Percentiles rank a stretch among this genome's conserved stretches.
Conservation (phyloP, 1,140 invertebrate species). For the Mizuhopecten yessoensis region DNA sequence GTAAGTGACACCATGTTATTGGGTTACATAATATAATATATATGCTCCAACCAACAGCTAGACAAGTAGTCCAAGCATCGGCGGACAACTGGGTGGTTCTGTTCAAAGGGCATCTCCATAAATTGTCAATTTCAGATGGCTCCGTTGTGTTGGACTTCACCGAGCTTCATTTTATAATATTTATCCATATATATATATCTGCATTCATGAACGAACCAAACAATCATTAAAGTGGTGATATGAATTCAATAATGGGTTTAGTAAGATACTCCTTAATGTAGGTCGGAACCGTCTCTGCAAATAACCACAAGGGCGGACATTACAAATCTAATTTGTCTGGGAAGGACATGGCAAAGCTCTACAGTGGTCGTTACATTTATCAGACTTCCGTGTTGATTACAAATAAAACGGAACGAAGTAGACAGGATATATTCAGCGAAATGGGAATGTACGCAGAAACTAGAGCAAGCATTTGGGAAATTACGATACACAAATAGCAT, state of each 20-base stretch:
- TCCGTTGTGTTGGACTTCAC: too few species aligned
- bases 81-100: too few species aligned
- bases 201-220: not conserved
- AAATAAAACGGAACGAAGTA: constrained; percentile 25
- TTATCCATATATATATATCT: too few species aligned
- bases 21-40: too few species aligned
- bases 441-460: not conserved
- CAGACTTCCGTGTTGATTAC: constrained; percentile 32
- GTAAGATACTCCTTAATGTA: not conserved
- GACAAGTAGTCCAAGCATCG: too few species aligned
- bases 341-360: constrained; percentile 27
- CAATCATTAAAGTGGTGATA: not conserved
- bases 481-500: not conserved
- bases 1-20: too few species aligned
- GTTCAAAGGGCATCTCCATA: too few species aligned
- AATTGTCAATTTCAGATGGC: too few species aligned
- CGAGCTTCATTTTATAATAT: too few species aligned
- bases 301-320: not conserved
- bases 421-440: not conserved
- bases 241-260: not conserved
- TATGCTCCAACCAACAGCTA: too few species aligned
- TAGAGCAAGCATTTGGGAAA: not conserved
- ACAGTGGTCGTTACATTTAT: constrained; percentile 38
- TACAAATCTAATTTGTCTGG: constrained; percentile 14
- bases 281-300: not conserved